These are phyloP conservation scores for Notothenia coriiceps DNA, from an alignment of 2,113 vertebrate genomes.

Conservation along the genomic window DNA sequence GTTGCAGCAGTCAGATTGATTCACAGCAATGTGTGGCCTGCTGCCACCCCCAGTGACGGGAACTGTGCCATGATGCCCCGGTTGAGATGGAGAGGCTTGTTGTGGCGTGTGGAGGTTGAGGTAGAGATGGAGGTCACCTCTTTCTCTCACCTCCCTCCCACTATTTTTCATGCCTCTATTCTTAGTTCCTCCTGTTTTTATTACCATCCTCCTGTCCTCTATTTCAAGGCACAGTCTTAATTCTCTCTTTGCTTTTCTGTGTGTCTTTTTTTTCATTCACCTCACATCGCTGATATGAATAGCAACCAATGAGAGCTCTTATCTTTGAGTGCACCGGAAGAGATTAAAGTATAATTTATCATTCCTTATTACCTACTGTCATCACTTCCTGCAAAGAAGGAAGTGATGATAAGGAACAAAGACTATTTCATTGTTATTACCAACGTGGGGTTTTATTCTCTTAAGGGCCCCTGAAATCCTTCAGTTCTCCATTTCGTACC, in stretches of 20 bases:
- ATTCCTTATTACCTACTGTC: constrained; percentile 43
- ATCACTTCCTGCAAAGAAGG: constrained; percentile 41
- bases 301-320: constrained; percentile 57
- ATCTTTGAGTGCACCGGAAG: constrained; percentile 56
- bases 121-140: constrained; percentile 71
- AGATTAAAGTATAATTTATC: constrained; percentile 63
- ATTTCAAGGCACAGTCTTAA: constrained; percentile 39
- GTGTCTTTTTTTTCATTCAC: constrained; percentile 43
- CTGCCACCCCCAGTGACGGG: constrained; percentile 71
- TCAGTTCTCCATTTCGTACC: constrained; percentile 4
- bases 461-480: constrained; percentile 7
- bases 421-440: constrained; percentile 22
- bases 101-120: constrained; percentile 61
- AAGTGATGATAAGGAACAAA: constrained; percentile 39
- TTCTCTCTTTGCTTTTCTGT: constrained; percentile 16
- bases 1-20: constrained; percentile 71
- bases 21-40: constrained; percentile 72
- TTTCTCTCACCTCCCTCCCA: constrained; percentile 47
- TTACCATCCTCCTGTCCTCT: constrained; percentile 48
- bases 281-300: constrained; percentile 34
- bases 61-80: constrained; percentile 62
- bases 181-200: constrained; percentile 55
- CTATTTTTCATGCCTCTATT: constrained; percentile 66
- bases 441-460: not conserved
- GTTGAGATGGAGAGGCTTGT: constrained; percentile 70